Percentiles rank a stretch among this genome's conserved stretches.
phyloP scores from a whole-genome alignment of 2,797 vertebrate species.

The Otolemur crassicaudatus region DNA sequence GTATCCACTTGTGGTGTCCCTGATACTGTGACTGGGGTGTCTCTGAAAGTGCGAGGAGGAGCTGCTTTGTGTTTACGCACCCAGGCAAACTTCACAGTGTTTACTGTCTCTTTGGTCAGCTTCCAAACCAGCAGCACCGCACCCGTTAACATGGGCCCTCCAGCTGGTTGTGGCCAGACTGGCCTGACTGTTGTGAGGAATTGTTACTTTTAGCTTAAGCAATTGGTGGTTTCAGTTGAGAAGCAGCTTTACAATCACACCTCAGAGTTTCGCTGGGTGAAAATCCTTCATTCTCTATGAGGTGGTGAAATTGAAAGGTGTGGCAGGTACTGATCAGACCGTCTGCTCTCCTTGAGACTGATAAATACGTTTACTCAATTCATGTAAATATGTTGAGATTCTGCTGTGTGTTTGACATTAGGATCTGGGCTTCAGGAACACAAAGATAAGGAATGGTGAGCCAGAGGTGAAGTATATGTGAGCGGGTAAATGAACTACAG shows the following conservation, averaged over 20 bases:
- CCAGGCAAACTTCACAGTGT: slow-evolving; percentile 58
- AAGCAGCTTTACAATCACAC: slow-evolving; percentile 62
- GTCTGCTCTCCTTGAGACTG: background rate
- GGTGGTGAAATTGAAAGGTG: slow-evolving; percentile 38
- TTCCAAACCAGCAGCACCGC: slow-evolving; percentile 74
- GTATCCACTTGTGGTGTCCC: slow-evolving; percentile 56
- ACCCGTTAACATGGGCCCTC: slow-evolving; percentile 14
- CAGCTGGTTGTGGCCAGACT: slow-evolving; percentile 6
- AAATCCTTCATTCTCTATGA: slow-evolving; percentile 36
- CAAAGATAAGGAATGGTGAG: background rate
- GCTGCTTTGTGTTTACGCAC: slow-evolving; percentile 59
- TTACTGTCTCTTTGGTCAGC: slow-evolving; percentile 72
- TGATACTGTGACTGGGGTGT: slow-evolving; percentile 23
- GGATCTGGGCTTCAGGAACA: background rate
- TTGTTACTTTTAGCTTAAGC: slow-evolving; percentile 81
- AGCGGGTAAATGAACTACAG: background rate
- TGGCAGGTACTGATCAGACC: background rate
- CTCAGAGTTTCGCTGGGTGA: slow-evolving; percentile 73
- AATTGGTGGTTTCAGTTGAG: slow-evolving; percentile 77
- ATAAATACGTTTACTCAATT: background rate
- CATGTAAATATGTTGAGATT: background rate
- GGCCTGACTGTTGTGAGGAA: slow-evolving; percentile 69
- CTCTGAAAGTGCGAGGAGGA: slow-evolving; percentile 45
- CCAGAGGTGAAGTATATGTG: background rate
- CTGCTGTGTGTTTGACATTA: slow-evolving; percentile 9